These are phyloP conservation scores for Caiman crocodilus DNA, from an alignment of 2,797 vertebrate genomes.

Conservation along the genomic window DNA sequence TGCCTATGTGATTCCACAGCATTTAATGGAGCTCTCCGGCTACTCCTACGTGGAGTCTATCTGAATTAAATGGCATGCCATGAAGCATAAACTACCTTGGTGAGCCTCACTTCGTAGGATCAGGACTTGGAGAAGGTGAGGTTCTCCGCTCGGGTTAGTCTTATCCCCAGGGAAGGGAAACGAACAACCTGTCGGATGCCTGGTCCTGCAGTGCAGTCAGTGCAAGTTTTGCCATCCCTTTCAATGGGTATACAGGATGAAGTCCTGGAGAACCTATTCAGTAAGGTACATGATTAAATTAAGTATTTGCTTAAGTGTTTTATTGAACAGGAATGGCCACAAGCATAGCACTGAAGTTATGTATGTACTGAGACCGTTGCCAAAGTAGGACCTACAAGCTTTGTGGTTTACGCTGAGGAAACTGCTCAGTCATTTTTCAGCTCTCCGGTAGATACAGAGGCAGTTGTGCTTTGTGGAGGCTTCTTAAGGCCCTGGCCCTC, in stretches of 20 bases:
- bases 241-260: background rate
- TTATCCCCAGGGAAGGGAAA: background rate
- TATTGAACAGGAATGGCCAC: background rate
- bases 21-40: too few relatives aligned
- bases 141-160: background rate
- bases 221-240: background rate
- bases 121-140: accelerated
- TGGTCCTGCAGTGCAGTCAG: background rate
- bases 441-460: background rate
- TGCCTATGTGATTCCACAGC: too few relatives aligned
- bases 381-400: background rate
- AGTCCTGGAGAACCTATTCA: background rate
- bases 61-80: background rate
- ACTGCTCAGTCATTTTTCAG: background rate
- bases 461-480: background rate
- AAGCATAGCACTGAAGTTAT: background rate
- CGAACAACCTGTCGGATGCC: background rate
- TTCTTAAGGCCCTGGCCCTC: background rate
- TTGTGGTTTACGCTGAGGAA: background rate
- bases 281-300: background rate
- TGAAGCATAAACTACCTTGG: background rate
- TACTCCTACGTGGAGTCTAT: background rate
- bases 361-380: background rate
- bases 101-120: accelerated
- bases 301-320: background rate